These are phyloP conservation scores for Istiophorus platypterus DNA, from an alignment of 2,113 vertebrate species.

Conservation along the genomic window DNA sequence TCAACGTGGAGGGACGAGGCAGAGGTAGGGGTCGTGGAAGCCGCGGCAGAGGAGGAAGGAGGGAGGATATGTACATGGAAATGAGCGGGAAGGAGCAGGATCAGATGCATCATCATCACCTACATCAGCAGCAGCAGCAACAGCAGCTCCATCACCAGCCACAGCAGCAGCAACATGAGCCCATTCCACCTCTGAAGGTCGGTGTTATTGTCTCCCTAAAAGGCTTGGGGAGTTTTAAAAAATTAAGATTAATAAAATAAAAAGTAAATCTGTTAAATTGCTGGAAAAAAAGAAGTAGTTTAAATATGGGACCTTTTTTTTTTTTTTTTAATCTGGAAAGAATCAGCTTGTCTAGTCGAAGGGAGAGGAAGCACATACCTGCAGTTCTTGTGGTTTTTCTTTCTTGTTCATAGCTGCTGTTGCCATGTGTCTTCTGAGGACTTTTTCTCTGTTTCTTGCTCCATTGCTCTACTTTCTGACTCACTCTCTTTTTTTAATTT, in stretches of 20 bases:
- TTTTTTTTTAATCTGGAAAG: neutral
- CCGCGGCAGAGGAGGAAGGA: conserved; percentile 81
- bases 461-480: neutral
- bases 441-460: neutral
- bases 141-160: conserved; percentile 77
- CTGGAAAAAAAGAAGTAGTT: neutral
- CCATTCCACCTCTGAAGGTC: conserved; percentile 86
- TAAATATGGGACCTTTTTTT: neutral
- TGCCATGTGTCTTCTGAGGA: neutral
- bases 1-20: conserved; percentile 64
- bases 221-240: neutral
- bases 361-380: neutral
- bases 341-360: no score
- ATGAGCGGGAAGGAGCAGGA: conserved; percentile 82
- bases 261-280: no score
- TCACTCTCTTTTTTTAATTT: neutral
- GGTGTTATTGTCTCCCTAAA: conserved; percentile 35
- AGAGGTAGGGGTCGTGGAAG: conserved; percentile 82
- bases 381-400: conserved; percentile 7
- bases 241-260: no score
- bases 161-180: conserved; percentile 81
- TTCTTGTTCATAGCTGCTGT: neutral
- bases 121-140: conserved; percentile 81
- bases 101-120: conserved; percentile 80
- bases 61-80: conserved; percentile 85